A percentile compares a stretch with the other conserved stretches of the same genome.
phyloP scores from a whole-genome alignment of 2,888 invertebrate genomes.

The Ornithoptera alexandrae region DNA sequence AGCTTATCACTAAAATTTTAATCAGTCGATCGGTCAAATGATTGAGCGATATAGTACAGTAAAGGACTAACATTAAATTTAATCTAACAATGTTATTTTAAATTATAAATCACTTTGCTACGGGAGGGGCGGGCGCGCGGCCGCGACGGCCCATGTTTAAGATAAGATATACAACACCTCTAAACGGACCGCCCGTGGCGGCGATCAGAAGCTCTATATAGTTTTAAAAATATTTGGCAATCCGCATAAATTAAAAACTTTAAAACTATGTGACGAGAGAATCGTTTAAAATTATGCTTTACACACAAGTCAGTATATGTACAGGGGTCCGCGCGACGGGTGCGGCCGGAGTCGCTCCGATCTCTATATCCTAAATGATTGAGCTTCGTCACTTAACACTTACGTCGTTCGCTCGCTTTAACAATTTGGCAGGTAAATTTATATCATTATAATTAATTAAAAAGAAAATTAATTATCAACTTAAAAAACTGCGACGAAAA shows the following conservation, averaged over 20 bases:
- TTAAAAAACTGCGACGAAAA: conserved; percentile 75
- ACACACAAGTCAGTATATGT: conserved; percentile 75
- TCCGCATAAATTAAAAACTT: conserved; percentile 77
- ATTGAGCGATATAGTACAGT: conserved; percentile 80
- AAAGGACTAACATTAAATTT: conserved; percentile 80
- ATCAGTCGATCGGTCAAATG: conserved; percentile 80
- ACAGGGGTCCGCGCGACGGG: conserved; percentile 61
- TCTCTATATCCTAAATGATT: conserved; percentile 70
- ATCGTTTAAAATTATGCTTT: conserved; percentile 79
- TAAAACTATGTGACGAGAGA: conserved; percentile 79
- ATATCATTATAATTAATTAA: conserved; percentile 61
- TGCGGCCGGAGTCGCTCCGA: conserved; percentile 47
- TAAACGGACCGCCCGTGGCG: conserved; percentile 53
- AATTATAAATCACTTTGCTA: conserved; percentile 76
- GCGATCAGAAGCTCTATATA: conserved; percentile 66
- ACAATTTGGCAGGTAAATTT: conserved; percentile 78
- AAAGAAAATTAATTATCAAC: conserved; percentile 70
- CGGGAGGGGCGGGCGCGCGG: conserved; percentile 57
- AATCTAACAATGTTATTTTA: conserved; percentile 80
- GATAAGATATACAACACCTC: conserved; percentile 44
- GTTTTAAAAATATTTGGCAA: conserved; percentile 78
- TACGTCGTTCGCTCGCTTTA: conserved; percentile 67
- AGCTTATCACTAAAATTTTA: conserved; percentile 80
- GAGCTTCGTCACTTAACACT: conserved; percentile 73
- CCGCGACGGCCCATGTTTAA: conserved; percentile 39